Evolutionary conservation across 53 echinoderm and acorn worm genomes (phyloP), one percentile per base, ranked within the genome.

Genomic region (Echinometra lucunter): DNA sequence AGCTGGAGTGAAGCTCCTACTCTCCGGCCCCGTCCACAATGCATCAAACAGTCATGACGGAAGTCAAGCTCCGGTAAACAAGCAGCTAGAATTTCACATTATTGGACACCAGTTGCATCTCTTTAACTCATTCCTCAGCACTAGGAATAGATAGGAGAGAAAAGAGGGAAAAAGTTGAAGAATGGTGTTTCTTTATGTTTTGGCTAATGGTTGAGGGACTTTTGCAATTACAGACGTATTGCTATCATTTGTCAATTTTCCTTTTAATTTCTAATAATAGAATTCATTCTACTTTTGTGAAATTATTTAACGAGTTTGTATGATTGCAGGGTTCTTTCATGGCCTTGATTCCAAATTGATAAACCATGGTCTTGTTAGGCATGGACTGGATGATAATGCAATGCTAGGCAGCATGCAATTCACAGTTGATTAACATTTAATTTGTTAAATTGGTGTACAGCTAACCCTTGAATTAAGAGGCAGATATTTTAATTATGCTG

Each of bases 31-130:
- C 89, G 25, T 58, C 89, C 35, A 58, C 89, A 37, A 60, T 89
- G 40, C 89, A 60, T 15, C 60, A 89, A 58, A 89, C 89, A 58
- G 32, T 37, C 89, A 37, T 21, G 60, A 58, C 60, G 60, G 7
- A 60, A 89, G 42, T 40, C 89, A 89, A 58, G 21, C 40, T 38
- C 37, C 60, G 58, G 89, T 89, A 89, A 89, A 89, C 89, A 89
- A 89, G 58, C 37, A 30, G 58, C 58, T 89, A 89, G 89, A 60
- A 58, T 89, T 89, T 89, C 89, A 89, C 89, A 89, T 89, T 89
- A 89, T 89, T 89, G 34, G 18, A 60, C 89, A 89, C 89, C 89
- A 89, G 89, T 89, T 89, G 89, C 25, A 89, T 89, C 89, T 89
- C 7, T 89, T 89, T 60, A 89, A 40, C 89, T 21, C 85, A n/a